Conservation (phyloP, 64 coral and sea anemone species). For the Pocillopora verrucosa region DNA sequence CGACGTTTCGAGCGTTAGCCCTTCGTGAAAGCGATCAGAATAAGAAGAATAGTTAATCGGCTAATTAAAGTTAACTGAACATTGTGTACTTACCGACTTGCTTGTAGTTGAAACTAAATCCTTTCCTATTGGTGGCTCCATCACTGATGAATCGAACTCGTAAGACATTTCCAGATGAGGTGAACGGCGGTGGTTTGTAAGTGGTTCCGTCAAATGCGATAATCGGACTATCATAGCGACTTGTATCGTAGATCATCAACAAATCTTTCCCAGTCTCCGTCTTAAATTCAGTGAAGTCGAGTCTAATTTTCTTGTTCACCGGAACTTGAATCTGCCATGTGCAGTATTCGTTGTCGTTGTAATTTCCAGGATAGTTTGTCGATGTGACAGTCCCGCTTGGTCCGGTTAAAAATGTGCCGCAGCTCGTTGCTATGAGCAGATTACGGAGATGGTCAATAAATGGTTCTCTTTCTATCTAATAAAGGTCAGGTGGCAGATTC, state of each 20-base stretch:
- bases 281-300: constrained; percentile 75
- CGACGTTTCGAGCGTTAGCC: too few relatives aligned
- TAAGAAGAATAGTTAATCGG: too few relatives aligned
- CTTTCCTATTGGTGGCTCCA: constrained; percentile 64
- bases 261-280: constrained; percentile 68
- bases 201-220: constrained; percentile 73
- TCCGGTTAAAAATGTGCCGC: constrained; percentile 58
- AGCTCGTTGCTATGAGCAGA: constrained; percentile 51
- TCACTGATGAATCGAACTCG: constrained; percentile 71
- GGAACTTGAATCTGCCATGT: constrained; percentile 85
- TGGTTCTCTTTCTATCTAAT: too few relatives aligned
- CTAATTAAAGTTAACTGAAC: neutral
- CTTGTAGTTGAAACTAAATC: constrained; percentile 65
- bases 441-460: neutral
- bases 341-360: constrained; percentile 76
- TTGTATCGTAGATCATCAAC: constrained; percentile 68
- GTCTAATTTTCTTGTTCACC: constrained; percentile 66
- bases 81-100: constrained; percentile 66
- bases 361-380: constrained; percentile 62
- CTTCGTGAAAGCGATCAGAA: too few relatives aligned
- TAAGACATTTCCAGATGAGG: constrained; percentile 69
- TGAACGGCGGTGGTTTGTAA: constrained; percentile 58
- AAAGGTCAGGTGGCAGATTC: neutral
- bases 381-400: constrained; percentile 58
- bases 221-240: neutral